Evolutionary conservation across 1,140 invertebrate genomes (phyloP).

Genomic region (Scaptomyza montana): DNA sequence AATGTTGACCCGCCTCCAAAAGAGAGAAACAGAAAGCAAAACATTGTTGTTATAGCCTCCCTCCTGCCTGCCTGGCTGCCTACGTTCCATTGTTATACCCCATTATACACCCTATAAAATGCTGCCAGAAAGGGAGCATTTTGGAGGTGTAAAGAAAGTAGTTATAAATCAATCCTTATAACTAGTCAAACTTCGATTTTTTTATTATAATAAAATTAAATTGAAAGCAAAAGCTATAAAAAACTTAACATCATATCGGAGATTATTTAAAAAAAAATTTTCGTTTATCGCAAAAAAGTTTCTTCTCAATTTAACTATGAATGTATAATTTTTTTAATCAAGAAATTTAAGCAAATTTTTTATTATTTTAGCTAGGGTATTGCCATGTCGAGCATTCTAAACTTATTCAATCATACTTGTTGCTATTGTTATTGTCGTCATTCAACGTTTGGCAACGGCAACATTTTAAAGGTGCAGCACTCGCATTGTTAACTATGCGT

Average conservation of each 20-base stretch:
- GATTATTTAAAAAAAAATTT: no score
- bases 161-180: no score
- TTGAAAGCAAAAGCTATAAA: no score
- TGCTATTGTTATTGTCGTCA: conserved; percentile 14
- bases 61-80: not conserved
- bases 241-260: no score
- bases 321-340: not conserved
- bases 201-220: no score
- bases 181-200: no score
- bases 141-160: no score
- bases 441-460: conserved; percentile 1
- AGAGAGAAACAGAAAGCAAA: conserved; percentile 37
- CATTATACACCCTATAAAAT: not conserved
- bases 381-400: not conserved
- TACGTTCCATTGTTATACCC: not conserved
- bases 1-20: conserved; percentile 60
- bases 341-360: no score
- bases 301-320: no score
- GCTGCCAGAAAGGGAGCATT: no score
- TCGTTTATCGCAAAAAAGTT: no score
- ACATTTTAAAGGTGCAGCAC: conserved; percentile 12
- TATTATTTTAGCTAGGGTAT: conserved; percentile 1
- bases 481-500: conserved; percentile 3
- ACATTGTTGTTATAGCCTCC: conserved; percentile 25
- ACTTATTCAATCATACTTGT: conserved; percentile 6